Evolutionary conservation across 1,140 invertebrate species (phyloP).

Genomic region (Megalonaias nervosa): DNA sequence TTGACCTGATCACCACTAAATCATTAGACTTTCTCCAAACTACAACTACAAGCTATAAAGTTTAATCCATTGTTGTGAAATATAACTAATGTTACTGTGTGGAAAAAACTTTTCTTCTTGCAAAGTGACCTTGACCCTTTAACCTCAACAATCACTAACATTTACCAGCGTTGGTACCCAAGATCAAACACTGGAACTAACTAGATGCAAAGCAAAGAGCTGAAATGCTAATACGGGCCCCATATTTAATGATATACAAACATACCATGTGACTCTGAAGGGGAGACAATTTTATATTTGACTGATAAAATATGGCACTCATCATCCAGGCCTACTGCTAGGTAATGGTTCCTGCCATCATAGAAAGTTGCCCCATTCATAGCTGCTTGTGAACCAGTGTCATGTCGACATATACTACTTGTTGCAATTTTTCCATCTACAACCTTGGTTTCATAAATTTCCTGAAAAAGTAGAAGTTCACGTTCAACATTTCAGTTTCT

Average conservation of each 20-base stretch:
- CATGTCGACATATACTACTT: constrained; percentile 88
- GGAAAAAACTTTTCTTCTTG: too few relatives aligned
- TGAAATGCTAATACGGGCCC: neutral
- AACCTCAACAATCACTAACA: neutral
- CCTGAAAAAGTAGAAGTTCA: constrained; percentile 75
- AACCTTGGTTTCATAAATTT: constrained; percentile 92
- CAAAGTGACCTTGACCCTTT: neutral
- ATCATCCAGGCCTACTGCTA: constrained; percentile 93
- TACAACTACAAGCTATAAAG: too few relatives aligned
- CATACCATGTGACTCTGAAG: constrained; percentile 49
- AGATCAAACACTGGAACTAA: neutral
- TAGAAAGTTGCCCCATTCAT: constrained; percentile 87
- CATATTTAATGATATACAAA: neutral
- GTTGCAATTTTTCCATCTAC: constrained; percentile 85
- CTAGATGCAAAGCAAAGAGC: neutral
- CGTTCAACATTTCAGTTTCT: too few relatives aligned
- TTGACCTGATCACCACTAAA: too few relatives aligned
- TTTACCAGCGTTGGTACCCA: neutral
- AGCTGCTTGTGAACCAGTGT: constrained; percentile 89
- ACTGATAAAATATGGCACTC: constrained; percentile 92
- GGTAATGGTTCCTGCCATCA: constrained; percentile 80
- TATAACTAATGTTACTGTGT: too few relatives aligned
- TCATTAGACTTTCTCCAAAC: too few relatives aligned
- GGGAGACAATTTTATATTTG: constrained; percentile 77
- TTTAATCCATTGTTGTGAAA: neutral